These are phyloP conservation scores for Vimba vimba DNA, from an alignment of 2,113 vertebrate species.

Conservation along the genomic window DNA sequence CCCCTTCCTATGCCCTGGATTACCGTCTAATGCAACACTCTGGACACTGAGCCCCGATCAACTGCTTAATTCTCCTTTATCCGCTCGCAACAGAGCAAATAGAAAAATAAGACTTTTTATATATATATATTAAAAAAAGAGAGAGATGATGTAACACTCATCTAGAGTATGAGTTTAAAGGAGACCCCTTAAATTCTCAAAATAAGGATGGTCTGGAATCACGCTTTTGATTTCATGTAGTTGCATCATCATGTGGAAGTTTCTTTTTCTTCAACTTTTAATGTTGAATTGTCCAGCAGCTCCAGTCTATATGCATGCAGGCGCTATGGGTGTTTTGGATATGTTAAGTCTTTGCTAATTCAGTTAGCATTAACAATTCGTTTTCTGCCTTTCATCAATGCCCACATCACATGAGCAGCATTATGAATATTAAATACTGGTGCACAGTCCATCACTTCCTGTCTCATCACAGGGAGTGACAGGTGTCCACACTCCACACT, in stretches of 20 bases:
- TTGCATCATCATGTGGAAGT: constrained; percentile 16
- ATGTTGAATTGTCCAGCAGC: not conserved
- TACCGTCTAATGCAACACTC: constrained; percentile 78
- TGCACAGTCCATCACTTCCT: constrained; percentile 1
- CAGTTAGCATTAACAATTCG: constrained; percentile 1
- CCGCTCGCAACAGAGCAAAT: constrained; percentile 63
- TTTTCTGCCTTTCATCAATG: not conserved
- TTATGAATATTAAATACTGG: not conserved
- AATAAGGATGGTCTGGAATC: constrained; percentile 16
- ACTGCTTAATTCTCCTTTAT: constrained; percentile 75
- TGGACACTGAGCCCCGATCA: constrained; percentile 74
- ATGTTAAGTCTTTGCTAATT: not conserved
- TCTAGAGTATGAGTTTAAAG: not conserved
- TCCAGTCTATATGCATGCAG: not conserved
- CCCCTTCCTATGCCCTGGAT: constrained; percentile 71
- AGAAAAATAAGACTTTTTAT: constrained; percentile 43
- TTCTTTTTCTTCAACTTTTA: not conserved
- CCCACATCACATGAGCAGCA: not conserved
- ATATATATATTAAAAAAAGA: constrained; percentile 24
- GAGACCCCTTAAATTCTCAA: not conserved
- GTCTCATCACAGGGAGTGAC: constrained; percentile 11
- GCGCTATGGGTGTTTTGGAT: not conserved
- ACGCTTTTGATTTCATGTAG: constrained; percentile 3
- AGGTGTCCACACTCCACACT: constrained; percentile 19
- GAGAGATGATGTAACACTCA: constrained; percentile 61